Evolutionary conservation across 1,140 invertebrate genomes (phyloP).

Genomic region (Andrena cerasifolii): DNA sequence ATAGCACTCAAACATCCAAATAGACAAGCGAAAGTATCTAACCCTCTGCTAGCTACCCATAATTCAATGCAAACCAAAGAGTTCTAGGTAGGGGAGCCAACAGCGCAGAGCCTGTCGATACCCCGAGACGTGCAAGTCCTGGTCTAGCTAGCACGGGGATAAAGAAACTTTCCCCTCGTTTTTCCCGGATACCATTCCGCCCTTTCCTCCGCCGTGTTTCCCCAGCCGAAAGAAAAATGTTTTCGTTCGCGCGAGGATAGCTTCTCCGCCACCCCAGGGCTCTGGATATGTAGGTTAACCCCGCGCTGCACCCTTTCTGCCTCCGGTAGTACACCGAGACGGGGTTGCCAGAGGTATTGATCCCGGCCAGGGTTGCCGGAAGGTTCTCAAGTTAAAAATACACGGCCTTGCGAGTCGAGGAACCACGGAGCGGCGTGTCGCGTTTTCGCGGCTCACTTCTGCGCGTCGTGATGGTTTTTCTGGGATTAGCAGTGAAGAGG

Average conservation of each 20-base stretch:
- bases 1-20: too few species aligned
- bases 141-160: background rate
- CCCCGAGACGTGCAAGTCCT: background rate
- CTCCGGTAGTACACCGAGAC: constrained; percentile 66
- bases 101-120: background rate
- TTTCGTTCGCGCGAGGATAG: constrained; percentile 41
- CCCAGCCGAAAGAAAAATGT: constrained; percentile 34
- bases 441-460: constrained; percentile 6
- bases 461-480: too few species aligned
- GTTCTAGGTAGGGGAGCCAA: background rate
- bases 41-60: too few species aligned
- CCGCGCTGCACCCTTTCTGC: constrained; percentile 54
- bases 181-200: background rate
- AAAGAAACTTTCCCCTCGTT: background rate
- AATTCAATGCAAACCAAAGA: background rate
- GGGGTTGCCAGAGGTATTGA: constrained; percentile 75
- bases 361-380: constrained; percentile 73
- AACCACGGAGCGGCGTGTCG: constrained; percentile 60
- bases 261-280: constrained; percentile 36
- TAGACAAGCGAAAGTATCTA: too few species aligned
- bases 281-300: constrained; percentile 66
- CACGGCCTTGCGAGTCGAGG: constrained; percentile 72
- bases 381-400: constrained; percentile 79
- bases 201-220: constrained; percentile 3
- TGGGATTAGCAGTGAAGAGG: too few species aligned